Evolutionary conservation across 2,888 invertebrate genomes (phyloP), one percentile per base, ranked within the genome.

Genomic region (Oxytorus armatus): DNA sequence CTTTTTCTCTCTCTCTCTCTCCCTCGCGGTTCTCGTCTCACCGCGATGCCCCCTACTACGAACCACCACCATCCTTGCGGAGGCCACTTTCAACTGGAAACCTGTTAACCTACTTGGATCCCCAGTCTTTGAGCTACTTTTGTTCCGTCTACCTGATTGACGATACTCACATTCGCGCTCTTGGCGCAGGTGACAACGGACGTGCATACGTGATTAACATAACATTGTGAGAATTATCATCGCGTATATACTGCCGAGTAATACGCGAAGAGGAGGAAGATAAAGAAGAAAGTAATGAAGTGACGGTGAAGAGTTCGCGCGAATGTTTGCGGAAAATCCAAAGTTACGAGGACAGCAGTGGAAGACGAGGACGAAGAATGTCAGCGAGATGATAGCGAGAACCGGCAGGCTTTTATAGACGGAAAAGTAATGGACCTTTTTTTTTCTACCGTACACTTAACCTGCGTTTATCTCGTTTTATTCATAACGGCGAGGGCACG

Each of bases 41-140:
- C 63, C 66, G 33, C 53, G 73, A 66, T 75, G 65, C 80, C 83
- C 84, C 85, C 83, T 84, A 72, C 86, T 79, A 76, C 82, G 61
- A 73, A 66, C 73, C 83, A 82, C 82, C 82, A 78, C 77, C 72
- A 83, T 81, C 72, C 73, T 79, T 80, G 79, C 84, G 85, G 87
- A 87, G 87, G 88, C 87, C 87, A 88, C 88, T 88, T 88, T 88
- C 89, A 85, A 88, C 87, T 86, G 85, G 83, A 89, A 90, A 90
- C 90, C 91, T 88, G 90, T 90, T 92, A 90, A 91, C 90, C 90
- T 89, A 91, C 90, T 90, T 89, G 86, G 83, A 84, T 79, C 29
- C 44, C 68, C 89, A 90, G 91, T 91, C 86, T 86, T 84, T 87
- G 89, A 86, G 85, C 84, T 81, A 84, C 85, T 83, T 84, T 82